Evolutionary conservation across 2,113 vertebrate genomes (phyloP), one percentile per base, ranked within the genome.

Genomic region (Machaerirhynchus nigripectus): DNA sequence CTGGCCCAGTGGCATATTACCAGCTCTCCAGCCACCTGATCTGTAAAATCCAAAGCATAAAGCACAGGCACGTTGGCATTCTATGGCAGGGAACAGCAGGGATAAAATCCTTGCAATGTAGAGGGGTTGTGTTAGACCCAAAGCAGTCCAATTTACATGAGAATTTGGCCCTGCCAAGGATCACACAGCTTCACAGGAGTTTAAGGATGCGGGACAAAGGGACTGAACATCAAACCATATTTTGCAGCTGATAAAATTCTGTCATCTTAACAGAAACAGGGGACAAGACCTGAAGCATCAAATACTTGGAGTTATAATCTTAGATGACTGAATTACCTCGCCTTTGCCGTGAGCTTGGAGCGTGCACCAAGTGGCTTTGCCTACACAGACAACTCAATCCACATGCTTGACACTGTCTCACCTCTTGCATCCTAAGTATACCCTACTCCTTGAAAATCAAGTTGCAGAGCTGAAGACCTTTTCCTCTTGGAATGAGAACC

Each of bases 31-130:
- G 50, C 63, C 67, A 60, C 84, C 68, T 31, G 35, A 59, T 87
- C 81, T 76, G 96, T 80, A 46, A 87, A 97, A 88, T 44, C 71
- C 63, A 75, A 95, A 57, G 84, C 59, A 59, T n/a, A 42, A 17
- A 50, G 50, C 77, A 85, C 7, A n/a, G 70, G 27, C 53, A 80
- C 19, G 24, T 2, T 46, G 44, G 37, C 56, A 49, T 61, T 78
- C 47, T 78, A 6, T 26, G 80, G 60, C 46, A 74, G 49, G 47
- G 75, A 87, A 44, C 13, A 52, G 75, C 13, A n/a, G 35, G 30
- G 26, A 71, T 22, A 56, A 74, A 83, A 76, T 11, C 33, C 19
- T 24, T 15, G 31, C 33, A 68, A n/a, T 3, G 12, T 4, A 64
- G 31, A 61, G 10, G 57, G 47, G 33, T 7, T 47, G 64, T 17